Base-by-base conservation (phyloP, 2,888 invertebrate genomes). In the Byasa hedistus region DNA sequence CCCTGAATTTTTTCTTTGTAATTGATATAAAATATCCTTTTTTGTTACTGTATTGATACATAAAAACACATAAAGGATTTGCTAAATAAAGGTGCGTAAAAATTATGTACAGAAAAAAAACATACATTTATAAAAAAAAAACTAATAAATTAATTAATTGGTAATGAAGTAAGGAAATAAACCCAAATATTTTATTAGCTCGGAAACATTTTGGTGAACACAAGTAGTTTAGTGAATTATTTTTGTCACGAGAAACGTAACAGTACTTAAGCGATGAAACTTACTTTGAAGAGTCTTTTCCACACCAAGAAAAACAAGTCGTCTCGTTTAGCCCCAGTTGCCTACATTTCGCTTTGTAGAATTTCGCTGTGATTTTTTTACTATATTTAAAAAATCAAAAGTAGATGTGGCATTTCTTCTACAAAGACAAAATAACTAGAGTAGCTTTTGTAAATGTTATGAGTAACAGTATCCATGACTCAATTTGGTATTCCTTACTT, bases 321-420 rank as follows among this genome's bases (percentile, higher is more conserved):
- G 23, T 44, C 57, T n/a, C 52, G 58, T 27, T 58, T 58, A 64
- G 52, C 51, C 36, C 51, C 51, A 57, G 61, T 66, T 61, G 24
- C 66, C 54, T 66, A 57, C 57, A 66, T 66, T 58, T 57, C 36
- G 17, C 51, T 57, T 61, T 61, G 56, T 57, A 39, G 32, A 24
- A 12, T 22, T 56, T n/a, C 19, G 23, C 39, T 17, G 36, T 19
- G 19, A 23, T 54, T 64, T 64, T 24, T 39, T 23, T 23, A 22
- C 52, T 44, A 0, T n/a, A 21, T 8, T 39, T 3, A n/a, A 4
- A 21, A 4, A 7, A 36, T 36, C 32, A n/a, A n/a, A n/a, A n/a
- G n/a, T n/a, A n/a, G 58, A 22, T 23, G 52, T 24, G 54, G 52
- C 54, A 27, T 7, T 48, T 22, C 52, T 61, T 57, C 36, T 51